These are phyloP conservation scores for Hemaris fuciformis DNA, from an alignment of 2,888 invertebrate species.

Conservation along the genomic window DNA sequence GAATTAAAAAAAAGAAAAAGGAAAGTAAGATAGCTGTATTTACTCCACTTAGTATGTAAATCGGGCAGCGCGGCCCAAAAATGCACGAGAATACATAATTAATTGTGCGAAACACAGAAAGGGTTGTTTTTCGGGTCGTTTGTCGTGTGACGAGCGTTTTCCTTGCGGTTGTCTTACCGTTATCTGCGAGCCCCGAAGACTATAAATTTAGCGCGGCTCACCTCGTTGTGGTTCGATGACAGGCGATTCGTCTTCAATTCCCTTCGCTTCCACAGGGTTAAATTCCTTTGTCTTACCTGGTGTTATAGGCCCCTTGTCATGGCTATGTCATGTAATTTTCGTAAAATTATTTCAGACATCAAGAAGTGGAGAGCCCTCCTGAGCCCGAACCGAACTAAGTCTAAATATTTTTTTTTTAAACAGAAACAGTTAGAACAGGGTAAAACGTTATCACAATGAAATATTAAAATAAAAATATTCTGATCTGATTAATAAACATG, in stretches of 20 bases:
- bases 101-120: slow-evolving; percentile 7
- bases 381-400: too few species aligned
- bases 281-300: background rate
- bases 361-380: too few species aligned
- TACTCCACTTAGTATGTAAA: background rate
- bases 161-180: slow-evolving; percentile 7
- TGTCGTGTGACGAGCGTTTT: slow-evolving; percentile 2
- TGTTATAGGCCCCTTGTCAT: background rate
- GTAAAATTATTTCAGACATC: too few species aligned
- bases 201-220: slow-evolving; percentile 10
- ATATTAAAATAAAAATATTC: too few species aligned
- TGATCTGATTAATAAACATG: too few species aligned
- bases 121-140: background rate
- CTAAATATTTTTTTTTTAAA: too few species aligned
- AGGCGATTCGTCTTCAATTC: background rate
- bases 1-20: too few species aligned
- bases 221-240: background rate
- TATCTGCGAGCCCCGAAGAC: slow-evolving; percentile 3
- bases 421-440: too few species aligned
- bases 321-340: background rate
- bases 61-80: background rate
- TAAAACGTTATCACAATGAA: too few species aligned
- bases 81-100: background rate
- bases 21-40: too few species aligned
- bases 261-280: background rate